phyloP scores from a whole-genome alignment of 2,888 invertebrate genomes.

The Agrochola lota region DNA sequence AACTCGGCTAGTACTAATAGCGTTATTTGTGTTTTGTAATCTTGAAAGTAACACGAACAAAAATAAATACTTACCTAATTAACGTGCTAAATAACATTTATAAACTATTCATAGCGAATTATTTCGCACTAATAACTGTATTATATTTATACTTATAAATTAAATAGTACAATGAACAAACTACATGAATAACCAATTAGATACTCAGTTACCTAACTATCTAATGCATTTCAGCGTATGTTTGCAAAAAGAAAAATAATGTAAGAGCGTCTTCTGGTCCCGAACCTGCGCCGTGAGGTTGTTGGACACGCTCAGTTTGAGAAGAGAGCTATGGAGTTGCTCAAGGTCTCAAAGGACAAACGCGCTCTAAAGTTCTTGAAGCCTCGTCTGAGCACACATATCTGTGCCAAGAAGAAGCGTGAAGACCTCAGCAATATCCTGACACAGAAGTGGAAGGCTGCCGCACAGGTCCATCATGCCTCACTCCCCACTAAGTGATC shows the following conservation, averaged over 20 bases:
- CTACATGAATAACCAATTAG: not conserved
- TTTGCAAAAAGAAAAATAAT: not conserved
- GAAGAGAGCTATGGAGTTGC: too few species aligned
- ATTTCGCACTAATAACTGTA: not conserved
- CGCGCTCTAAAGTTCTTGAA: constrained; percentile 99
- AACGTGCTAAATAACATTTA: not conserved
- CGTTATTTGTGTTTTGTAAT: not conserved
- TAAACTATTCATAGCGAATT: not conserved
- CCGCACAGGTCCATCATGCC: constrained; percentile 93
- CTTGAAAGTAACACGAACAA: not conserved
- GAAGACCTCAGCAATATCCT: constrained; percentile 99
- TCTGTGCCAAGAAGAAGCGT: constrained; percentile 99
- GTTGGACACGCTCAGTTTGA: too few species aligned
- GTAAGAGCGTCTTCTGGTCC: not conserved
- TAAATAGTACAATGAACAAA: not conserved
- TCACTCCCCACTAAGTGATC: constrained; percentile 80
- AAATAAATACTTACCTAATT: not conserved
- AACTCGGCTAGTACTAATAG: not conserved
- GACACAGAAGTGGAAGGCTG: constrained; percentile 99
- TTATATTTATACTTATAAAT: not conserved
- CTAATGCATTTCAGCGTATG: not conserved
- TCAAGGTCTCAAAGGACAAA: constrained; percentile 98
- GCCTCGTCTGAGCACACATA: constrained; percentile 98
- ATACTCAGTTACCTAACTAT: not conserved
- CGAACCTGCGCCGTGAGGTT: too few species aligned